Evolutionary conservation across 1,140 invertebrate genomes (phyloP), one percentile per base, ranked within the genome.

Genomic region (Drosophila navojoa): DNA sequence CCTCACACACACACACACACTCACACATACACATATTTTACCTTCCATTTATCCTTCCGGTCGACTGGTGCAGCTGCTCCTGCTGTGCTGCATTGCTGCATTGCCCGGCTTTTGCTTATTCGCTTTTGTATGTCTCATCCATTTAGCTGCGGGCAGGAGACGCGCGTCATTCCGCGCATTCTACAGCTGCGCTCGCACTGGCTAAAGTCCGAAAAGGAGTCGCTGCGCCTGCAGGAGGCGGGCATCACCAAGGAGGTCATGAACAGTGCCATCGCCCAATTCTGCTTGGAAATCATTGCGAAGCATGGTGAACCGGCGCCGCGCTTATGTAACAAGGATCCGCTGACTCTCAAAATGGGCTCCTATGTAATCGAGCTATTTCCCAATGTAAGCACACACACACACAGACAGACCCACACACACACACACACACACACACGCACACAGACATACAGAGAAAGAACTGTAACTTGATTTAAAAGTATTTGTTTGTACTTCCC

Each of bases 241-340:
- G 98, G 98, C 54, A 96, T 99, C 52, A 97, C 96, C 45, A 96
- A 97, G 91, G 95, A 97, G 87, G 96, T 96, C 87, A 92, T 99
- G 81, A 97, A 99, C 93, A 96, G 97, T 70, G 99, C 99, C 49
- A 97, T 99, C 76, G 97, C 98, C 2, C 96, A 98, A 15, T 99
- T 99, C 93, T 99, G 98, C 84, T 93, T 99, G 62, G 98, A 99
- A 93, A 96, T 99, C 80, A 98, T 99, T 80, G 97, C 97, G 49
- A 95, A 96, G 73, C 98, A 99, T 93, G 99, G 98, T 27, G 97
- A 98, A 79, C 96, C 98, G 11, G 98, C 99, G 59, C 94, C 96
- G 35, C 94, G 96, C 55, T 94, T 99, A 57, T 99, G 99, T 93
- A 99, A 99, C 94, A 99, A 99, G 93, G 99, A 99, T 94, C 99